Evolutionary conservation across 1,140 invertebrate species (phyloP), one percentile per base, ranked within the genome.

Genomic region (Scaptomyza montana): DNA sequence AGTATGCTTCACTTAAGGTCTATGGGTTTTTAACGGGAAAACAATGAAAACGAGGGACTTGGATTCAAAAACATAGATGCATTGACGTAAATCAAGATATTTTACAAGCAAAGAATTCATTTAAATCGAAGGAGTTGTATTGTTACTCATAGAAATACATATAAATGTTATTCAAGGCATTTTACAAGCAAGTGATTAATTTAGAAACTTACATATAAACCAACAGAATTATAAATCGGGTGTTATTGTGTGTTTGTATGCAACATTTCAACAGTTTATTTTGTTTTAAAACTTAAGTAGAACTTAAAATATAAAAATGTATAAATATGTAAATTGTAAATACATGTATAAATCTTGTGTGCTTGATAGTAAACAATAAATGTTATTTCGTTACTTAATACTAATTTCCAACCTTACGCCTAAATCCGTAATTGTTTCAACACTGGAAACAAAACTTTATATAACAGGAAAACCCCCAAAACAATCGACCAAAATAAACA

Each of bases 261-360:
- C 25, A 80, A 36, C 62, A 56, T 57, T 78, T 84, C 39, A 74
- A 77, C 57, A 82, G 71, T 86, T 86, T 89, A 79, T 86, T 89
- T 73, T 61, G 51, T 21, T 55, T 73, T 74, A 74, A 60, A 82
- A 80, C 51, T 49, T 75, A 36, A 53, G 10, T 45, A 45, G 50
- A 60, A 50, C 79, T 82, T 82, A 78, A 47, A 5, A 30, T 56
- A 64, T 74, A 77, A 28, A 84, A 50, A 70, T 78, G 68, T 64
- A 60, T 63, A 63, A 6, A 33, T 6, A 33, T 33, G 5, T 60
- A 13, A 56, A 63, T 62, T 39, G 39, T 49, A 51, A 45, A 49
- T 63, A 30, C 30, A 30, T 41, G 28, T 63, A 56, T 73, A 76
- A 76, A 70, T 79, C 66, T 77, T 74, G 68, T 74, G 67, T 74